Evolutionary conservation across 2,113 vertebrate species (phyloP).

Genomic region (Tursiops truncatus): DNA sequence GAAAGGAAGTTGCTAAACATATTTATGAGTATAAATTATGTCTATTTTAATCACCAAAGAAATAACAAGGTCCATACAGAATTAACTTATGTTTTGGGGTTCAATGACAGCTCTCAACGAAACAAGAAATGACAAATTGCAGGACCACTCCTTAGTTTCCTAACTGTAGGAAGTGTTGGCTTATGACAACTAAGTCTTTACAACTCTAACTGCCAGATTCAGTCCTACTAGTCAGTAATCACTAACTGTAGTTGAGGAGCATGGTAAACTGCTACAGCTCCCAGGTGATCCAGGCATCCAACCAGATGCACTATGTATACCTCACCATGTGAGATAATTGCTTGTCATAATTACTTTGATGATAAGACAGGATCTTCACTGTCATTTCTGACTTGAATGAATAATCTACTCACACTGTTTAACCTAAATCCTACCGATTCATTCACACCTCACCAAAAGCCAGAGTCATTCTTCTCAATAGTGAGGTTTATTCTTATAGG

Average conservation of each 20-base stretch:
- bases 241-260: not conserved
- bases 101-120: not conserved
- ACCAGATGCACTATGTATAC: not conserved
- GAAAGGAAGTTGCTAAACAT: not conserved
- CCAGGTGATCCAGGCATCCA: not conserved
- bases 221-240: not conserved
- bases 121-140: not conserved
- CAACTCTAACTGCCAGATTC: not conserved
- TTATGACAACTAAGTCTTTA: not conserved
- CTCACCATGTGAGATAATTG: not conserved
- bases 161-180: not conserved
- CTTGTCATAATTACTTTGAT: not conserved
- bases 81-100: not conserved
- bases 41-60: conserved; percentile 14
- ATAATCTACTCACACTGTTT: not conserved
- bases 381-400: conserved; percentile 23
- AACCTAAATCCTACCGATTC: conserved; percentile 1
- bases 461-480: not conserved
- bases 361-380: not conserved
- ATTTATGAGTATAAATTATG: not conserved
- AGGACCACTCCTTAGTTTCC: not conserved
- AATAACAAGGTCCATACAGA: not conserved
- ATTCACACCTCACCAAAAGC: not conserved
- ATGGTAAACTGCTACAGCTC: not conserved
- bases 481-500: not conserved